phyloP scores from a whole-genome alignment of 1,140 invertebrate genomes.

The Calliphora vicina region DNA sequence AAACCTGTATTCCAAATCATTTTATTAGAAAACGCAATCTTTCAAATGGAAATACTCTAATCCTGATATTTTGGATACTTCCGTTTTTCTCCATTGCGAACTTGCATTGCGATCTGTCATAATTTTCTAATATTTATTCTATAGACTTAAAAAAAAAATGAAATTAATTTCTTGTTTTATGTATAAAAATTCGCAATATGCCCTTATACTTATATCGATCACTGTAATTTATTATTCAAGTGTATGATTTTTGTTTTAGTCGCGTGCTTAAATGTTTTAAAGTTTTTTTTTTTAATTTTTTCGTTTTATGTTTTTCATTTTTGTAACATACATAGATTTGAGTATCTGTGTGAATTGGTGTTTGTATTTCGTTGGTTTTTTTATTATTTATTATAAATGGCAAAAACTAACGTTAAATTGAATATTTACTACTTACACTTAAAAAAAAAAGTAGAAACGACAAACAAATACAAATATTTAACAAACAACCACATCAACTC shows the following conservation, averaged over 20 bases:
- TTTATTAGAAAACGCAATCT: too few relatives aligned
- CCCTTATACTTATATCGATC: not conserved
- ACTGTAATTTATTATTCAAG: not conserved
- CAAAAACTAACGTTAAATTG: slow-evolving; percentile 6
- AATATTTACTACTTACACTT: slow-evolving; percentile 14
- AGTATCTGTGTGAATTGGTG: too few relatives aligned
- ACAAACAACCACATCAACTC: not conserved
- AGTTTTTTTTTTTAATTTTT: not conserved
- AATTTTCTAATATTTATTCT: too few relatives aligned
- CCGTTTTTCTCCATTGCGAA: too few relatives aligned
- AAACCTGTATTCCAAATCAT: too few relatives aligned
- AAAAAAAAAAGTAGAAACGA: not conserved
- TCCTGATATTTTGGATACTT: too few relatives aligned
- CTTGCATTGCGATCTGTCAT: too few relatives aligned
- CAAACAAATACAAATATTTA: not conserved
- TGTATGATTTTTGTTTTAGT: slow-evolving; percentile 20
- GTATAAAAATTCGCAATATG: too few relatives aligned
- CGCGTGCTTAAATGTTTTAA: slow-evolving; percentile 18
- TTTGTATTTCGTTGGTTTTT: too few relatives aligned
- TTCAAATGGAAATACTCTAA: too few relatives aligned
- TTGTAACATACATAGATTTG: not conserved
- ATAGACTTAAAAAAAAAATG: too few relatives aligned
- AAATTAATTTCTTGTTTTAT: too few relatives aligned
- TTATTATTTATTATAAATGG: not conserved
- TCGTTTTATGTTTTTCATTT: not conserved